Evolutionary conservation across 2,797 vertebrate species (phyloP).

Genomic region (Lagocephalus sceleratus): DNA sequence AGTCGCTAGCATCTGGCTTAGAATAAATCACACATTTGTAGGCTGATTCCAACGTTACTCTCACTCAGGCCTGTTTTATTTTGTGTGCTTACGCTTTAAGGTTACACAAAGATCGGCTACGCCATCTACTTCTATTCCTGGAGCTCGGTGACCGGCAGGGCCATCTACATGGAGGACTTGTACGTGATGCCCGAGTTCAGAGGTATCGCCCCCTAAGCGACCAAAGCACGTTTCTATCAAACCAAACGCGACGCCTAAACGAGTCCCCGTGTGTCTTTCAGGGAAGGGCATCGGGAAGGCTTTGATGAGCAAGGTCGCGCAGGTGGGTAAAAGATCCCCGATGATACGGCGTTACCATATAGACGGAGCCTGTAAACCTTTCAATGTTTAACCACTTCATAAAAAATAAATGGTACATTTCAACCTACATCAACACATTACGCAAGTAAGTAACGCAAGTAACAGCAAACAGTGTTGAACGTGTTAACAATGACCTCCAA

Average conservation of each 20-base stretch:
- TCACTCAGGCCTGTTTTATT: no score
- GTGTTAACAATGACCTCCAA: no score
- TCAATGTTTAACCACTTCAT: background rate
- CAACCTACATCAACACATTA: no score
- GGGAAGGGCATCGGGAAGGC: constrained; percentile 82
- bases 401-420: no score
- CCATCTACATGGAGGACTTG: constrained; percentile 82
- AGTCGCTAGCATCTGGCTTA: no score
- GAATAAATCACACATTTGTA: no score
- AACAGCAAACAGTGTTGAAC: no score
- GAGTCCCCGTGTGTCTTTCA: constrained; percentile 41
- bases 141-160: constrained; percentile 77
- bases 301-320: constrained; percentile 80
- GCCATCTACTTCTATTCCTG: constrained; percentile 84
- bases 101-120: constrained; percentile 78
- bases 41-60: no score
- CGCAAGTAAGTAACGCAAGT: no score
- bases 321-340: constrained; percentile 69
- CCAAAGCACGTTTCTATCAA: no score
- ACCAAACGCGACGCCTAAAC: no score
- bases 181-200: constrained; percentile 85
- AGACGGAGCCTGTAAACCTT: background rate
- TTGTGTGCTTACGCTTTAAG: constrained; percentile 53
- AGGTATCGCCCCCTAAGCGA: constrained; percentile 62
- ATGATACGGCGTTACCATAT: background rate